A percentile compares a stretch with the other conserved stretches of the same genome.
These are phyloP conservation scores for Aelia acuminata DNA, from an alignment of 2,888 invertebrate species.

Conservation along the genomic window DNA sequence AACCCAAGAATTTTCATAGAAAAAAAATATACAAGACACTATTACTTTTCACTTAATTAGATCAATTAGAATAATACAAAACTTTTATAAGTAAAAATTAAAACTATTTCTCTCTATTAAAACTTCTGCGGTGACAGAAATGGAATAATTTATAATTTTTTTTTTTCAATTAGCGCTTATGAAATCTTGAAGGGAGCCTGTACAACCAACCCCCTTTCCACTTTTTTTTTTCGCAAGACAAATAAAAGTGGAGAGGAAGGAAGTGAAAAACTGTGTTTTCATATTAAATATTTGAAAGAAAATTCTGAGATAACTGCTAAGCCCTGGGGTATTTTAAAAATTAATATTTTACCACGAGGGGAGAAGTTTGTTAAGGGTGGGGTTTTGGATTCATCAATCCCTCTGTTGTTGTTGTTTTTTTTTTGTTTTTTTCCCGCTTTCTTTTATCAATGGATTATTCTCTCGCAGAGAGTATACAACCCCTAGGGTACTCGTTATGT, in stretches of 20 bases:
- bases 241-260: neutral
- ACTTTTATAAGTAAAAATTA: neutral
- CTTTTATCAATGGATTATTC: constrained; percentile 24
- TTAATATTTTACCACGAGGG: constrained; percentile 19
- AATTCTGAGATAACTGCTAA: constrained; percentile 10
- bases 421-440: neutral
- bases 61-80: neutral
- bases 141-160: constrained; percentile 11
- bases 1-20: too few relatives aligned
- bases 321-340: constrained; percentile 42
- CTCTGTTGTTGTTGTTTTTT: too few relatives aligned
- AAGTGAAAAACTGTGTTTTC: constrained; percentile 36
- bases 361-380: constrained; percentile 4
- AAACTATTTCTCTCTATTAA: neutral
- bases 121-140: neutral
- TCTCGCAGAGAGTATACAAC: neutral
- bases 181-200: neutral
- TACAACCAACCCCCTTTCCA: neutral
- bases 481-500: neutral
- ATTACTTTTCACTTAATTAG: neutral
- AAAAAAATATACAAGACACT: neutral
- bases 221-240: too few relatives aligned
- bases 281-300: constrained; percentile 49
- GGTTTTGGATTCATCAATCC: neutral
- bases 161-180: constrained; percentile 27